A percentile compares a stretch with the other conserved stretches of the same genome.
Evolutionary conservation across 2,113 vertebrate species (phyloP).

Genomic region (Antennarius striatus): DNA sequence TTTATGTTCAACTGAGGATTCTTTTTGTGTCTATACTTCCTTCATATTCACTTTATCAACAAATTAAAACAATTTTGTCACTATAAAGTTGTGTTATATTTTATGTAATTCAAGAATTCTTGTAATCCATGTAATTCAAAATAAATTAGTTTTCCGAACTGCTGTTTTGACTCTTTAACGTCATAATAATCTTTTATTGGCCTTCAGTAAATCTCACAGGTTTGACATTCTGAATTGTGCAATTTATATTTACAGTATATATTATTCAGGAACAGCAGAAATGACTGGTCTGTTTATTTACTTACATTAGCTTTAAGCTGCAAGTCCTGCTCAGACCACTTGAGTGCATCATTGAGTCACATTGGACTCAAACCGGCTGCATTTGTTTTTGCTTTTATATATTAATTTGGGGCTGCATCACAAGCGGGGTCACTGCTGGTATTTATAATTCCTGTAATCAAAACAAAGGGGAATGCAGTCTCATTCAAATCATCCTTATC

Average conservation of each 20-base stretch:
- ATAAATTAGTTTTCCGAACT: constrained; percentile 16
- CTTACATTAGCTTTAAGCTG: neutral
- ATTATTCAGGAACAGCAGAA: too few species aligned
- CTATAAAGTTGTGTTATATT: constrained; percentile 37
- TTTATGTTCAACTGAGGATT: too few species aligned
- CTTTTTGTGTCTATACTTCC: too few species aligned
- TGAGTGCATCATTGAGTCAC: constrained; percentile 63
- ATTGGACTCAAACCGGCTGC: neutral
- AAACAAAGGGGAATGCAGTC: constrained; percentile 39
- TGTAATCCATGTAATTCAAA: constrained; percentile 7
- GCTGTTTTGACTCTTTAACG: too few species aligned
- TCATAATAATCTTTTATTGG: too few species aligned
- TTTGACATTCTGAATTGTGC: too few species aligned
- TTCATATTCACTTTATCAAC: constrained; percentile 6
- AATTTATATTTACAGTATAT: too few species aligned
- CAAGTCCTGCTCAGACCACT: constrained; percentile 41
- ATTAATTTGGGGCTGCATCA: constrained; percentile 47
- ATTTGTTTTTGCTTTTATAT: constrained; percentile 11
- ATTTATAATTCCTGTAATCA: constrained; percentile 60
- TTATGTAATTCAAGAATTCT: constrained; percentile 3
- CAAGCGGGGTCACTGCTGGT: constrained; percentile 47
- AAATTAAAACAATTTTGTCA: constrained; percentile 10
- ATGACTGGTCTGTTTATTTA: too few species aligned
- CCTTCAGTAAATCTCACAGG: too few species aligned
- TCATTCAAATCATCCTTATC: constrained; percentile 53